Conservation (phyloP, 2,797 vertebrate genomes). For the Bryconaethiops microstoma region DNA sequence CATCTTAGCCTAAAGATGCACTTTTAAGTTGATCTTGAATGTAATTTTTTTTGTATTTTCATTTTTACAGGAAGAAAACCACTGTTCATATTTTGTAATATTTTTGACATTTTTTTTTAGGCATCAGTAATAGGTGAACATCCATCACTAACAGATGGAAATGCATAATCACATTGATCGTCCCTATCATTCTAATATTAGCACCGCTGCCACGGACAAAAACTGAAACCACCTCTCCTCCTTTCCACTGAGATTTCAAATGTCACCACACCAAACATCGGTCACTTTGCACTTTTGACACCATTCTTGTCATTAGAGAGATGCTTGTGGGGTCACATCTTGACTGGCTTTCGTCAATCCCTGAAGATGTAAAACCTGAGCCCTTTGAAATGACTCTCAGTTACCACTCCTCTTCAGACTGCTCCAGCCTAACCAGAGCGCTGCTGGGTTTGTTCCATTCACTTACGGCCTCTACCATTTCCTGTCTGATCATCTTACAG, state of each 20-base stretch:
- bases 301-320: background rate
- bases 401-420: slow-evolving; percentile 19
- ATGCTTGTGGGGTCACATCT: slow-evolving; percentile 11
- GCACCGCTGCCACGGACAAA: background rate
- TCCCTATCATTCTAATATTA: background rate
- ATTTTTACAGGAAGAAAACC: no score
- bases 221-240: background rate
- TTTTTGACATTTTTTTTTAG: no score
- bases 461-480: slow-evolving; percentile 59
- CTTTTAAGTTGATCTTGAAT: no score
- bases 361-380: slow-evolving; percentile 27
- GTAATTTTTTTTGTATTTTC: no score
- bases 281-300: background rate
- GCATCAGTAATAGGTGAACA: no score
- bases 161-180: no score
- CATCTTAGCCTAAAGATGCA: no score
- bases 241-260: no score
- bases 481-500: slow-evolving; percentile 72
- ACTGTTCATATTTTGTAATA: no score
- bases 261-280: background rate
- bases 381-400: slow-evolving; percentile 29
- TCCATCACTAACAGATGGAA: no score
- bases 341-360: background rate
- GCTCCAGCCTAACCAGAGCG: slow-evolving; percentile 7
- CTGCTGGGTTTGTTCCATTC: slow-evolving; percentile 48